Conservation (phyloP, 2,113 vertebrate species). For the Potamarius usumacintae region DNA sequence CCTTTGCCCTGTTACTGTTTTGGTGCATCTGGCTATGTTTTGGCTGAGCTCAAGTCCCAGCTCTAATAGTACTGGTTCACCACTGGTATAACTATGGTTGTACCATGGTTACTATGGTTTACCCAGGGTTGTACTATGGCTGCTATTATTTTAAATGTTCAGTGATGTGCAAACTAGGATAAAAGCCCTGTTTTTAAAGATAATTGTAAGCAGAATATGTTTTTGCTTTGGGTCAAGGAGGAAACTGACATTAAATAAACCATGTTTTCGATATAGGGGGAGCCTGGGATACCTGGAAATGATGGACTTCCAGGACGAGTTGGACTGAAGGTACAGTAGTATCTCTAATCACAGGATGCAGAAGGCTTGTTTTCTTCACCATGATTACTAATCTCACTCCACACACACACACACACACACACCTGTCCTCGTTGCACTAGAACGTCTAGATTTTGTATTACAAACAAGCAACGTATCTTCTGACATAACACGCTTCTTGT, state of each 20-base stretch:
- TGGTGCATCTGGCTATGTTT: no score
- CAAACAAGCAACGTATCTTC: not conserved
- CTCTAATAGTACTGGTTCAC: no score
- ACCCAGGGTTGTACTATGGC: not conserved
- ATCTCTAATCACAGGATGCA: constrained; percentile 1
- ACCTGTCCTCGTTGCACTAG: not conserved
- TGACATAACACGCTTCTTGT: not conserved
- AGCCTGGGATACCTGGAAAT: constrained; percentile 50
- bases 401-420: not conserved
- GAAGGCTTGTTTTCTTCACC: not conserved
- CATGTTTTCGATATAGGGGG: constrained; percentile 44
- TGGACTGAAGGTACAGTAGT: constrained; percentile 54
- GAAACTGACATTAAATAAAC: not conserved
- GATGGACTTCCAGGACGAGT: constrained; percentile 45
- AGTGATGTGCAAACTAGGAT: not conserved
- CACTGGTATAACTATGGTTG: not conserved
- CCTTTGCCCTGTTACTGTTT: no score
- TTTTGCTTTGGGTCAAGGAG: not conserved
- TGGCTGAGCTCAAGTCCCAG: no score
- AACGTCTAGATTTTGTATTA: not conserved
- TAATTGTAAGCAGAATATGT: not conserved
- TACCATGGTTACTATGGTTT: not conserved
- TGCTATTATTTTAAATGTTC: not conserved
- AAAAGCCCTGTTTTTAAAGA: not conserved
- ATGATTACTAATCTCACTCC: not conserved